Evolutionary conservation across 2,888 invertebrate genomes (phyloP), one percentile per base, ranked within the genome.

Genomic region (Drosophila cracens): DNA sequence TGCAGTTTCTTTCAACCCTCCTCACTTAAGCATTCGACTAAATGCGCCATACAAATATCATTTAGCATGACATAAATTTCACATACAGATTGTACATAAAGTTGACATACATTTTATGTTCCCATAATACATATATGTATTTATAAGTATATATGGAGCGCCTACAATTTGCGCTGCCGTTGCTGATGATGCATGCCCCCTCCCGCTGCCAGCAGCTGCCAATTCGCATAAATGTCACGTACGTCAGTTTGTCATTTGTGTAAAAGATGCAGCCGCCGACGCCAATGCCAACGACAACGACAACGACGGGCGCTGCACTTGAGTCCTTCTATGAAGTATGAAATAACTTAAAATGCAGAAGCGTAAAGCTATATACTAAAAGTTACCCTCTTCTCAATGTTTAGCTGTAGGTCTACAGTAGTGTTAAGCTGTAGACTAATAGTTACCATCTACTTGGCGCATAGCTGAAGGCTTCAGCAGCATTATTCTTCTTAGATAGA

Each of bases 151-250:
- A 31, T 51, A 7, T 79, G 59, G 54, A 66, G 77, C 48, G 81
- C 76, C 77, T 81, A 81, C 70, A 74, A 54, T 49, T 64, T 59
- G 49, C 51, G 65, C 65, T 56, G 53, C 46, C 8, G 40, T n/a
- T 40, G 38, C 38, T n/a, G 38, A 25, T 51, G 46, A 38, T 52
- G 40, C 59, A 67, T 43, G 21, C 64, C 34, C 31, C 58, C 40
- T 46, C 25, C 56, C 59, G 48, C 67, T 38, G 72, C 65, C 85
- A 87, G 75, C 80, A 76, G 78, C 87, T 86, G 87, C 83, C 90
- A 86, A 81, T 92, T 92, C 92, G 88, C 89, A 92, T 92, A 92
- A 92, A 92, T 92, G 92, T 92, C 92, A 92, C 92, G 92, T 92
- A 91, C 91, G 88, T 91, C 89, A 88, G 89, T 90, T 90, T 87